Percentiles rank a stretch among this genome's conserved stretches.
These are phyloP conservation scores for Drosophila bocki DNA, from an alignment of 1,140 invertebrate genomes.

Conservation along the genomic window DNA sequence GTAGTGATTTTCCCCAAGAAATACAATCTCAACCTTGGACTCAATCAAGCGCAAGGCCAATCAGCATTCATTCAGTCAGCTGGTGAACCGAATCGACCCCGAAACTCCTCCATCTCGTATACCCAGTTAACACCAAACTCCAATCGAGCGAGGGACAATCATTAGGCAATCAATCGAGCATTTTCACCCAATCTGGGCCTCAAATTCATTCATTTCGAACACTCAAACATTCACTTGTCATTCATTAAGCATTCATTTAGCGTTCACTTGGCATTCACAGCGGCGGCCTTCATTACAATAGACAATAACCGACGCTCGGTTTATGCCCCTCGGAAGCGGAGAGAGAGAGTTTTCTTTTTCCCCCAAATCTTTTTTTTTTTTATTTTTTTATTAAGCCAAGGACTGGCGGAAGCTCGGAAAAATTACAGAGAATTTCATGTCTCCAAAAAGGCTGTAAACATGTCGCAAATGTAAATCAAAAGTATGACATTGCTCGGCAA, in stretches of 20 bases:
- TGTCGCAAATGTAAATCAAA: constrained; percentile 53
- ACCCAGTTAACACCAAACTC: background rate
- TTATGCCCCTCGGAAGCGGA: constrained; percentile 29
- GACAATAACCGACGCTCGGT: constrained; percentile 19
- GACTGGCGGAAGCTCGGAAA: constrained; percentile 13
- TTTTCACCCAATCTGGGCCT: constrained; percentile 18
- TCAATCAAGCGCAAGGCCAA: constrained; percentile 17
- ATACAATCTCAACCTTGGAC: background rate
- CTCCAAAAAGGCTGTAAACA: constrained; percentile 50
- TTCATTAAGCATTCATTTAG: constrained; percentile 4
- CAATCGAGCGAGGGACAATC: constrained; percentile 22
- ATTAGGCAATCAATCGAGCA: constrained; percentile 44
- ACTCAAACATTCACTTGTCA: constrained; percentile 32
- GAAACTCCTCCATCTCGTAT: background rate
- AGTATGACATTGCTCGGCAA: constrained; percentile 15
- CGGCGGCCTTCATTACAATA: constrained; percentile 21
- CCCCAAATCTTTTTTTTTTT: background rate
- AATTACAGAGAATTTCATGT: constrained; percentile 27
- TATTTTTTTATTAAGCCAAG: constrained; percentile 36
- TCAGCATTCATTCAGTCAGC: constrained; percentile 19
- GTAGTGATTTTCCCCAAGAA: background rate
- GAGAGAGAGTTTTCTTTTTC: background rate
- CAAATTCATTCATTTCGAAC: constrained; percentile 29
- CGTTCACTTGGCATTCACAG: constrained; percentile 30
- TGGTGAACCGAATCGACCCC: constrained; percentile 5